Evolutionary conservation across 2,888 invertebrate genomes (phyloP), one percentile per base, ranked within the genome.

Genomic region (Arge pagana): DNA sequence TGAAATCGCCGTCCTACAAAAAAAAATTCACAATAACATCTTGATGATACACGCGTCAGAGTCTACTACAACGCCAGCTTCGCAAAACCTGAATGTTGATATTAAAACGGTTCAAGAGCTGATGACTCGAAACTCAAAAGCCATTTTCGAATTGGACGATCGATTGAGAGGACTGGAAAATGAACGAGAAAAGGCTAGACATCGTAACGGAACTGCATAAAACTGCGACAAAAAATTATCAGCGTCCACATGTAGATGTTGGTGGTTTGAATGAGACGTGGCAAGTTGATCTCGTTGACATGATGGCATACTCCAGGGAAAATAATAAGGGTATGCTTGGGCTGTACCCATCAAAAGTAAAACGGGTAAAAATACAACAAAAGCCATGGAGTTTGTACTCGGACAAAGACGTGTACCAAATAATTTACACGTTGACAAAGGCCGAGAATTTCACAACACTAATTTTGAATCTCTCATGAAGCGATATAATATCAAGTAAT

Each of bases 221-320:
- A 57, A 54, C 64, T 15, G 68, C 66, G 21, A 56, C 71, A 49
- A 61, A 50, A 60, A 71, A 73, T 56, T 68, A 70, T 60, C 56
- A 54, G 18, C 56, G 71, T 21, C 55, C 71, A 41, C 39, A 55
- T 40, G 68, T 69, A 28, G 62, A 71, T 15, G 56, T 67, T 40
- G 70, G 67, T 57, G 72, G 66, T 36, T 61, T 75, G n/a, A 66
- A 74, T 60, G 73, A 77, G 56, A 56, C 72, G 19, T 76, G 69
- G 72, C 76, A 77, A 66, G 67, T 68, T 10, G 75, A 77, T 65
- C 59, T 76, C 11, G 72, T 66, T 5, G 67, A 68, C 54, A 63
- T 72, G 66, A 50, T 45, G 11, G 41, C 52, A 19, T 68, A 63
- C 65, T 28, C 68, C 11, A 56, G 53, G 36, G 52, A 62, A 21